Evolutionary conservation across 2,113 vertebrate species (phyloP).

Genomic region (Mustelus asterias): DNA sequence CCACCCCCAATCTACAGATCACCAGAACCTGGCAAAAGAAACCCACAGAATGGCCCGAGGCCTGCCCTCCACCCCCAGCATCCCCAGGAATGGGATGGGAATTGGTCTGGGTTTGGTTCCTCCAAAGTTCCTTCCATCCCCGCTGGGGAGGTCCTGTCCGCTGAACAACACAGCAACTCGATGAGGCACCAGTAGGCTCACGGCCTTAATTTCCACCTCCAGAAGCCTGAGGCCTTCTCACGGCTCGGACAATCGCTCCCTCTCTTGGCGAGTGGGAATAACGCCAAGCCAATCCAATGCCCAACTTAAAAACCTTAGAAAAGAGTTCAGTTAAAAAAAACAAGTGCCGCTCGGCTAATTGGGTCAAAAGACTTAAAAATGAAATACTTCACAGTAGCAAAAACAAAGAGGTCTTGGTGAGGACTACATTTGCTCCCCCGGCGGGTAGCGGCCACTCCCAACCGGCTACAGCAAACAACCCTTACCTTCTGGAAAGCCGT

Average conservation of each 20-base stretch:
- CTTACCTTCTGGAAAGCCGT: slow-evolving; percentile 91
- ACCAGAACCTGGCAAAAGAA: not conserved
- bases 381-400: not conserved
- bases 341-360: not conserved
- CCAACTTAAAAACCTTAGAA: slow-evolving; percentile 1
- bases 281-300: not conserved
- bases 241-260: not conserved
- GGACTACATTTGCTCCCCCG: not conserved
- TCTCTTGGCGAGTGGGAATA: not conserved
- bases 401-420: not conserved
- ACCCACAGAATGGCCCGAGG: not conserved
- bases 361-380: not conserved
- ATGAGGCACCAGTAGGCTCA: not conserved
- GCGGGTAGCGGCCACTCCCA: too few relatives aligned
- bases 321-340: not conserved
- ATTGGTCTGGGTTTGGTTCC: not conserved
- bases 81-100: not conserved
- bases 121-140: not conserved
- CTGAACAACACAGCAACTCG: not conserved
- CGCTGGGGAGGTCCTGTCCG: not conserved
- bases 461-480: not conserved
- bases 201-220: not conserved
- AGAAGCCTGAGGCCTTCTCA: not conserved
- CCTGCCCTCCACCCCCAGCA: not conserved
- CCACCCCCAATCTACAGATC: not conserved